Evolutionary conservation across 2,113 vertebrate species (phyloP).

Genomic region (Oncorhynchus masou): DNA sequence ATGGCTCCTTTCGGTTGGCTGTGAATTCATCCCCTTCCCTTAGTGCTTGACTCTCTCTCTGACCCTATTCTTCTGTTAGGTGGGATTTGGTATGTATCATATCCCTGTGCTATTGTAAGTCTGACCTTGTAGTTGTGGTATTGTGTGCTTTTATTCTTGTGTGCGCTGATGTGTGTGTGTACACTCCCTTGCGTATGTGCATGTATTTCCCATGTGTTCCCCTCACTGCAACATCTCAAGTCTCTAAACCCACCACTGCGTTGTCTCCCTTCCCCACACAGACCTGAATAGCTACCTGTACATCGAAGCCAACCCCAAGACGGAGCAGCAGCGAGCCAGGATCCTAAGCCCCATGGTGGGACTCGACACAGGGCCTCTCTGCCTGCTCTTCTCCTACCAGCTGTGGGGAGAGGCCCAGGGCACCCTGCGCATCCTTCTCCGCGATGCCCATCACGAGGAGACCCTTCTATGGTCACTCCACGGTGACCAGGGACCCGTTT

Average conservation of each 20-base stretch:
- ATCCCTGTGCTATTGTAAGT: constrained; percentile 53
- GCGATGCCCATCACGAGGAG: constrained; percentile 81
- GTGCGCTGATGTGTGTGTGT: background rate
- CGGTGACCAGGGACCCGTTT: constrained; percentile 84
- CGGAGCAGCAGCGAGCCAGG: constrained; percentile 80
- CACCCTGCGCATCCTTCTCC: constrained; percentile 80
- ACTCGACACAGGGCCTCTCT: constrained; percentile 82
- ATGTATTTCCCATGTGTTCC: background rate
- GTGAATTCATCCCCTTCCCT: background rate
- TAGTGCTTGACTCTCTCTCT: constrained; percentile 13
- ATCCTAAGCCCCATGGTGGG: constrained; percentile 84
- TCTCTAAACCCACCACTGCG: too few relatives aligned
- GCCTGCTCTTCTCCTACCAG: constrained; percentile 92
- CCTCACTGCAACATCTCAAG: background rate
- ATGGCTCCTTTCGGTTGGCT: constrained; percentile 34
- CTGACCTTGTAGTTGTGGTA: constrained; percentile 38
- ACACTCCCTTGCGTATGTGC: background rate
- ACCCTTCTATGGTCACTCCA: constrained; percentile 86
- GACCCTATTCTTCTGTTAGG: constrained; percentile 45
- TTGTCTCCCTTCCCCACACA: constrained; percentile 38
- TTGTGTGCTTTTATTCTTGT: constrained; percentile 25
- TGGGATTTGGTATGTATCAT: constrained; percentile 59
- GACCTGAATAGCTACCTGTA: constrained; percentile 83
- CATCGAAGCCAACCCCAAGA: constrained; percentile 80
- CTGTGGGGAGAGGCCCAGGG: constrained; percentile 80